phyloP scores from a whole-genome alignment of 2,797 vertebrate genomes.

The Arctocebus calabarensis region DNA sequence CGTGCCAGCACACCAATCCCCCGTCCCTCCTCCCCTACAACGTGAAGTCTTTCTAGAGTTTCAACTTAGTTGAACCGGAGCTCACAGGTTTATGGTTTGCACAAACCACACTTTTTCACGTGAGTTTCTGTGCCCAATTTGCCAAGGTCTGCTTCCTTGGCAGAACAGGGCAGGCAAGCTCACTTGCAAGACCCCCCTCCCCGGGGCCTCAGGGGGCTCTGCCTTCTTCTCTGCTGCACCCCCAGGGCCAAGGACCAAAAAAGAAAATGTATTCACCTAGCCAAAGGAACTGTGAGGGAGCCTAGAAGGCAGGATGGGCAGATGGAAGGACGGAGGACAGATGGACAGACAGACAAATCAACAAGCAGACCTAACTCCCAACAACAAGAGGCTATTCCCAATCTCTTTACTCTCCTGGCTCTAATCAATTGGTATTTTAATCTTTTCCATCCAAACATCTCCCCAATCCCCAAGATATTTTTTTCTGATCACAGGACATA shows the following conservation, averaged over 20 bases:
- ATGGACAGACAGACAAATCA: fast-evolving
- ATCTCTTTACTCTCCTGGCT: no score
- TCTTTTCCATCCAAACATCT: neutral
- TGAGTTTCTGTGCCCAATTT: neutral
- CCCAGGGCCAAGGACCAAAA: neutral
- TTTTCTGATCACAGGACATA: neutral
- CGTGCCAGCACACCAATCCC: no score
- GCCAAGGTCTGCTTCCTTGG: neutral
- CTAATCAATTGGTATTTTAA: neutral
- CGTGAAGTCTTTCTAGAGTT: neutral
- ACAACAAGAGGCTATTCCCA: neutral
- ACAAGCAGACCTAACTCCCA: neutral
- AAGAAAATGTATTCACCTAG: neutral
- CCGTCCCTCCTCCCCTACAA: no score
- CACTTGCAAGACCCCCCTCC: neutral
- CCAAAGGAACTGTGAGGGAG: no score
- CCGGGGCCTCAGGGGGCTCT: neutral
- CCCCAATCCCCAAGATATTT: neutral
- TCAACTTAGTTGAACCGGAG: neutral
- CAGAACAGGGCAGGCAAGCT: fast-evolving
- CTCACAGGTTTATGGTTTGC: neutral
- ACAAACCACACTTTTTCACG: neutral
- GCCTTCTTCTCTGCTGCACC: neutral
- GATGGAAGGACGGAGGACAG: fast-evolving
- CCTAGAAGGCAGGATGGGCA: no score